Conservation (phyloP, 2,113 vertebrate species). For the Brachypodius melanocephalos region DNA sequence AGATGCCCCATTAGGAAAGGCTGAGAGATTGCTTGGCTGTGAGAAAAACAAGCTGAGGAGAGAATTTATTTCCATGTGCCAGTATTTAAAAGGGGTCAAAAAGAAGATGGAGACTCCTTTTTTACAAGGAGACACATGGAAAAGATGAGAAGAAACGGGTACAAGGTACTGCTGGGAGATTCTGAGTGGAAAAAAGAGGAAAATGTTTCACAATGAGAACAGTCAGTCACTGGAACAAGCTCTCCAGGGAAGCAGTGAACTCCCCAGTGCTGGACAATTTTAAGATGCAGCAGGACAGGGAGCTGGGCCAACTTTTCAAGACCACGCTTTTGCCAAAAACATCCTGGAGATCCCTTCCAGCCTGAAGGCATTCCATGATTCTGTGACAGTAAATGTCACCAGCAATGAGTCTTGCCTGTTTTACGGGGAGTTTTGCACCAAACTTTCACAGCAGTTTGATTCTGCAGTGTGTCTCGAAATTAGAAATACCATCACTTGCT, state of each 20-base stretch:
- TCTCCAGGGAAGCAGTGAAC: background rate
- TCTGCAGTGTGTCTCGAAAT: background rate
- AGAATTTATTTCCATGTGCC: background rate
- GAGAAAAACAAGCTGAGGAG: background rate
- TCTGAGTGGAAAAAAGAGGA: background rate
- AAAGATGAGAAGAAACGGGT: fast-evolving
- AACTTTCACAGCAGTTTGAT: background rate
- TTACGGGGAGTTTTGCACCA: background rate
- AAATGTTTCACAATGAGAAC: background rate
- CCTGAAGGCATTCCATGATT: background rate
- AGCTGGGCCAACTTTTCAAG: background rate
- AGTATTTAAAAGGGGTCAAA: background rate
- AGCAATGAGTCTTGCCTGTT: background rate
- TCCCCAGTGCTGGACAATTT: background rate
- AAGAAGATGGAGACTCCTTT: background rate
- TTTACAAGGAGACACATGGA: background rate
- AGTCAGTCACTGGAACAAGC: background rate
- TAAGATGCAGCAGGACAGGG: background rate
- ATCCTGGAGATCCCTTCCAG: background rate
- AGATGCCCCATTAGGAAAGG: background rate
- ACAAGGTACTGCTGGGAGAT: background rate
- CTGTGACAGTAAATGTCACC: background rate
- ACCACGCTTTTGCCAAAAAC: background rate
- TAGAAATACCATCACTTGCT: background rate
- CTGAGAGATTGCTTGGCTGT: background rate